phyloP scores from a whole-genome alignment of 2,113 vertebrate genomes.

The Brachyhypopomus gauderio region DNA sequence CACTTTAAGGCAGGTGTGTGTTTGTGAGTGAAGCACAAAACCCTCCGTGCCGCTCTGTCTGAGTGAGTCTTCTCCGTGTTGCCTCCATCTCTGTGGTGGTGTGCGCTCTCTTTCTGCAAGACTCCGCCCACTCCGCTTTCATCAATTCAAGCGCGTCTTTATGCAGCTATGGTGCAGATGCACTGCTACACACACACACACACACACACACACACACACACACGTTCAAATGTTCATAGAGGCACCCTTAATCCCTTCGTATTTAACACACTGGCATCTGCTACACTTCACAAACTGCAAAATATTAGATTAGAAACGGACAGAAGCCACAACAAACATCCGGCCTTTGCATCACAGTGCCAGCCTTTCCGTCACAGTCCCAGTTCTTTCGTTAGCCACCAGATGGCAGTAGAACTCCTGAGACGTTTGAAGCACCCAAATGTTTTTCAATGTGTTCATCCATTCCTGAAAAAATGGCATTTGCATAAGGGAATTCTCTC shows the following conservation, averaged over 20 bases:
- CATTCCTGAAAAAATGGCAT: constrained; percentile 69
- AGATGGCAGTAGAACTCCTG: constrained; percentile 73
- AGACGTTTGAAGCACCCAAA: constrained; percentile 27
- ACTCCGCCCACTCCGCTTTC: no score
- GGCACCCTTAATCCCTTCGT: no score
- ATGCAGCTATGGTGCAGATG: no score
- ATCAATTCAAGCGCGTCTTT: no score
- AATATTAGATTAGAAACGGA: not conserved
- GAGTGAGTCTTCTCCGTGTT: not conserved
- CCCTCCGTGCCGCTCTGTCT: not conserved
- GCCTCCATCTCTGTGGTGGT: not conserved
- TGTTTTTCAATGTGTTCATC: constrained; percentile 48
- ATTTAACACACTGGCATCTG: not conserved
- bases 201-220: not conserved
- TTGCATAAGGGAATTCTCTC: constrained; percentile 69
- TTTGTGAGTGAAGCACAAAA: not conserved
- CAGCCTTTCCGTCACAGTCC: not conserved
- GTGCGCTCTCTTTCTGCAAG: not conserved
- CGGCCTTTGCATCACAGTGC: not conserved
- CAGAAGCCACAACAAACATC: not conserved
- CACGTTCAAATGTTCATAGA: not conserved
- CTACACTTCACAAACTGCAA: not conserved
- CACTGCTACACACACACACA: not conserved
- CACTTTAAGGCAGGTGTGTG: not conserved
- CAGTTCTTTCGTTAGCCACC: constrained; percentile 49